Evolutionary conservation across 2,888 invertebrate species (phyloP).

Genomic region (Mylabris sibirica): DNA sequence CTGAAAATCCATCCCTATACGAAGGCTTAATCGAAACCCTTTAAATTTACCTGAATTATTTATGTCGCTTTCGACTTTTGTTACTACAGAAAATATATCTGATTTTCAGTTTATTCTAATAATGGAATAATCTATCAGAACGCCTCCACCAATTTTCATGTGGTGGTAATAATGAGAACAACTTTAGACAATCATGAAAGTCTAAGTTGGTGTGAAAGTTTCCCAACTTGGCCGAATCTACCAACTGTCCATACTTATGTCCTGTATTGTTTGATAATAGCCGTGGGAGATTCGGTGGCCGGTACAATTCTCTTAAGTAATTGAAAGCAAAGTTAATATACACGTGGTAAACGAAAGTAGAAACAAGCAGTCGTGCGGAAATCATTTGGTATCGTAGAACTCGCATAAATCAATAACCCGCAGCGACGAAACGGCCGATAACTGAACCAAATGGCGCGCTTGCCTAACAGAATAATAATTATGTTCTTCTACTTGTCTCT

Average conservation of each 20-base stretch:
- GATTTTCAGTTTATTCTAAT: no score
- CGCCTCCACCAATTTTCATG: no score
- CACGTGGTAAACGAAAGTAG: slow-evolving; percentile 31
- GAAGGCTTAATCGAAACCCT: slow-evolving; percentile 37
- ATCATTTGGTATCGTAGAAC: slow-evolving; percentile 43
- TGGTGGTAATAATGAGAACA: no score
- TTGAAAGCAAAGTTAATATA: neutral
- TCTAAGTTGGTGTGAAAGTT: slow-evolving; percentile 23
- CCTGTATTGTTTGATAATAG: no score
- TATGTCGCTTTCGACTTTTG: slow-evolving; percentile 43
- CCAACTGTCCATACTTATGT: no score
- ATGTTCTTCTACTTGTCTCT: slow-evolving; percentile 41
- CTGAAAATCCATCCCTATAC: slow-evolving; percentile 34
- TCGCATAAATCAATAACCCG: slow-evolving; percentile 50
- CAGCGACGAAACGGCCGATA: slow-evolving; percentile 45
- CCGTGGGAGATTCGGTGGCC: slow-evolving; percentile 6
- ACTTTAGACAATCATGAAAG: no score
- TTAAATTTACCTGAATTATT: slow-evolving; percentile 47
- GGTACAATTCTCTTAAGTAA: neutral
- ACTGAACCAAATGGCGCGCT: slow-evolving; percentile 49
- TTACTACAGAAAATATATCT: slow-evolving; percentile 9
- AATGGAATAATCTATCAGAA: no score
- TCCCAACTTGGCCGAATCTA: neutral
- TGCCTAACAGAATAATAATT: slow-evolving; percentile 52
- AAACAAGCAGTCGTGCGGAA: slow-evolving; percentile 44